A percentile compares a stretch with the other conserved stretches of the same genome.
Conservation (phyloP, 1,140 invertebrate species). For the Calliphora vicina region DNA sequence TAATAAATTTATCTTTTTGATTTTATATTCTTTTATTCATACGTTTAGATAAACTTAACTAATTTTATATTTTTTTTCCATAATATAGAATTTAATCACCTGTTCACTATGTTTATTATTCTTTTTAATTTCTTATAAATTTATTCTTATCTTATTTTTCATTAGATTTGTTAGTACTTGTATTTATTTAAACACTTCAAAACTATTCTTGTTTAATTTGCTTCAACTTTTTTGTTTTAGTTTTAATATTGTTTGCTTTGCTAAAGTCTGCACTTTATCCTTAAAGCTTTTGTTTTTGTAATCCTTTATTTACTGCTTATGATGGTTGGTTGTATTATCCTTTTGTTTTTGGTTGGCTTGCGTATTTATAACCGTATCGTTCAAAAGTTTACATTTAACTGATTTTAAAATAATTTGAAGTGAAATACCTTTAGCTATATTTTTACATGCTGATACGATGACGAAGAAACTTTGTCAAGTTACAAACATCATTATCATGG, state of each 20-base stretch:
- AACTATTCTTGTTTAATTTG: background rate
- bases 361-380: constrained; percentile 11
- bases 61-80: background rate
- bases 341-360: no score
- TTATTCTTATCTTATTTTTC: background rate
- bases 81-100: no score
- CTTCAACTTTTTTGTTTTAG: background rate
- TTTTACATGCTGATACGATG: background rate
- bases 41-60: background rate
- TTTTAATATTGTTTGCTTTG: background rate
- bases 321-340: no score
- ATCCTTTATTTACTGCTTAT: background rate
- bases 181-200: background rate
- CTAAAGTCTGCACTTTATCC: background rate
- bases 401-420: constrained; percentile 27
- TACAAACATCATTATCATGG: background rate
- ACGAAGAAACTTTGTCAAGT: constrained; percentile 4
- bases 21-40: background rate
- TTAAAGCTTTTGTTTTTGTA: background rate
- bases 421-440: constrained; percentile 17
- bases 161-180: background rate
- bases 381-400: constrained; percentile 30
- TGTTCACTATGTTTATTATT: background rate
- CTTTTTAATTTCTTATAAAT: background rate
- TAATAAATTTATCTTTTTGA: no score